Evolutionary conservation across 2,113 vertebrate genomes (phyloP).

Genomic region (Eurypyga helias): DNA sequence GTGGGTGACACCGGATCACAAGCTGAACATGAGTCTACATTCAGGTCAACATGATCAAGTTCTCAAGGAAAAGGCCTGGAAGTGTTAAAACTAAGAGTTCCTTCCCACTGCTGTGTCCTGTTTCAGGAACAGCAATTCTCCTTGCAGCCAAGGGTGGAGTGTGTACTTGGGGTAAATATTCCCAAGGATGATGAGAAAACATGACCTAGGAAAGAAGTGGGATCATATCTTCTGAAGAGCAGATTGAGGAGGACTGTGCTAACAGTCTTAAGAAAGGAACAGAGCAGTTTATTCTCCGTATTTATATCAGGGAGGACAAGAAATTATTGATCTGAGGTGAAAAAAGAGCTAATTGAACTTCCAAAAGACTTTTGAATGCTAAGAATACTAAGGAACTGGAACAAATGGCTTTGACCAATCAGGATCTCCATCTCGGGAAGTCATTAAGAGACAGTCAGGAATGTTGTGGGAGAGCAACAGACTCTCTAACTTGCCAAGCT

Average conservation of each 20-base stretch:
- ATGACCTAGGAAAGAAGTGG: background rate
- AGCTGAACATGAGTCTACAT: background rate
- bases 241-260: background rate
- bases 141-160: background rate
- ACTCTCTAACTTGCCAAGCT: background rate
- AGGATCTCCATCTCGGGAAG: background rate
- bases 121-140: background rate
- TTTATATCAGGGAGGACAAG: background rate
- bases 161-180: fast-evolving
- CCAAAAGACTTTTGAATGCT: background rate
- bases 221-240: background rate
- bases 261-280: background rate
- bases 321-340: background rate
- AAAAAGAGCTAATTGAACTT: background rate
- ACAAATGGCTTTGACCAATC: background rate
- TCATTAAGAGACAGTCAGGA: conserved; percentile 19
- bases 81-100: background rate
- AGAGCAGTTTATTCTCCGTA: background rate
- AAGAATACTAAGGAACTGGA: background rate
- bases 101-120: background rate
- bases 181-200: background rate
- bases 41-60: background rate
- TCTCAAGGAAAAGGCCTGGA: background rate
- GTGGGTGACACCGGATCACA: background rate
- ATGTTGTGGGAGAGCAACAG: conserved; percentile 23